phyloP scores from a whole-genome alignment of 2,113 vertebrate species.

The Xerus inauris region DNA sequence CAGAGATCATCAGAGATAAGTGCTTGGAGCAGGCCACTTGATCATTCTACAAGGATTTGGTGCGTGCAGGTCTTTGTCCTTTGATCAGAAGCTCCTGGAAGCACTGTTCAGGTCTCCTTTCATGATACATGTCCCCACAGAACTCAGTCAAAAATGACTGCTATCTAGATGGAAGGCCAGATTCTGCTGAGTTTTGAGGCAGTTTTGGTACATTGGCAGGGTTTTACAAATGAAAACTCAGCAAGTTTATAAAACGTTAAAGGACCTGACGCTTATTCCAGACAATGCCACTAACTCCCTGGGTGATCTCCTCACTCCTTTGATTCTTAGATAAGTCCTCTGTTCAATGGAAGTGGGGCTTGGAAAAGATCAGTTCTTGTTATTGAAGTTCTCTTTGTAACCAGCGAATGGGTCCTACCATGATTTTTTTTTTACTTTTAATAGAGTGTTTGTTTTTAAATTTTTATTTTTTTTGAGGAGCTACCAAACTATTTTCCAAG shows the following conservation, averaged over 20 bases:
- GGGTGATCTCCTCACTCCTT: background rate
- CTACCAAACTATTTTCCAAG: background rate
- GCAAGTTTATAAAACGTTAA: background rate
- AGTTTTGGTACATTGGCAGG: background rate
- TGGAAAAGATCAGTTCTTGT: background rate
- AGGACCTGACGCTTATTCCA: background rate
- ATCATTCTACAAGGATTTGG: background rate
- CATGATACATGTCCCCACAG: background rate
- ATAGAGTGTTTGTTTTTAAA: background rate
- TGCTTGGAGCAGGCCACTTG: background rate
- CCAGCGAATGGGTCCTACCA: background rate
- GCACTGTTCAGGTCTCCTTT: background rate
- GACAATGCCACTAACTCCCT: background rate
- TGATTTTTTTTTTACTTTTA: conserved; percentile 10
- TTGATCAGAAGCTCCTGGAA: background rate
- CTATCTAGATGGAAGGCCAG: background rate
- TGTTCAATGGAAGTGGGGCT: background rate
- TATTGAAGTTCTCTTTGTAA: background rate
- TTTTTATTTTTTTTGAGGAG: background rate
- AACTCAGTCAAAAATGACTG: background rate
- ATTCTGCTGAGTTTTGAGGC: background rate
- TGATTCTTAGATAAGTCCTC: background rate
- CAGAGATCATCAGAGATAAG: background rate
- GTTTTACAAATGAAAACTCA: background rate
- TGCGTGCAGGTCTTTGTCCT: background rate